These are phyloP conservation scores for Psilopogon haemacephalus DNA, from an alignment of 2,113 vertebrate species.

Conservation along the genomic window DNA sequence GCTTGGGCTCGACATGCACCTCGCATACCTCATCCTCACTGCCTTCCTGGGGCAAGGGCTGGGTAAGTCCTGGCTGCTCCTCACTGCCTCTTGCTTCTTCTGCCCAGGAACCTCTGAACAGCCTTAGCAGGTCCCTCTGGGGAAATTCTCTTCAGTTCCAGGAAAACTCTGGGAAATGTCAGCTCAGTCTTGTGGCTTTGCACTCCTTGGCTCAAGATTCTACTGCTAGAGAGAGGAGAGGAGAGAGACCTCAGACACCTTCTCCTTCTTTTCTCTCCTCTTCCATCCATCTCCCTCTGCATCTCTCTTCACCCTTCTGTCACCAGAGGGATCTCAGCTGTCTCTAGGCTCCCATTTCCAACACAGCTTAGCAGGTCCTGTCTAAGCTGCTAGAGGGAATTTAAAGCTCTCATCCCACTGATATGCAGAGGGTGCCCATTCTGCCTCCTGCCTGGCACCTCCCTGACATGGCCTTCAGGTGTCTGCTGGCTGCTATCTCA, in stretches of 20 bases:
- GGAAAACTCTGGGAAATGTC: rapidly evolving
- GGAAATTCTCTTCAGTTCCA: rapidly evolving
- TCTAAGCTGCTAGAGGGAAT: rapidly evolving
- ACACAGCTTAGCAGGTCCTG: rapidly evolving
- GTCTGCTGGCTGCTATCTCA: not conserved
- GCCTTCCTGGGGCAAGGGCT: not conserved
- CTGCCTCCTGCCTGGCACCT: no score
- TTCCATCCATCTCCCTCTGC: rapidly evolving
- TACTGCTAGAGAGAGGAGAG: rapidly evolving
- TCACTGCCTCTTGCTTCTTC: rapidly evolving
- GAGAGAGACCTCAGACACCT: rapidly evolving
- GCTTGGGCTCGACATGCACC: not conserved
- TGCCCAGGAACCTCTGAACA: not conserved
- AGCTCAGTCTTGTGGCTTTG: not conserved
- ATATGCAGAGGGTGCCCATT: no score
- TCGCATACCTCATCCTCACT: rapidly evolving
- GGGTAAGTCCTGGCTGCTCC: not conserved
- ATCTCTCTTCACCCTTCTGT: no score
- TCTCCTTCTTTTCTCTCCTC: rapidly evolving
- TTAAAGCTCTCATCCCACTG: not conserved
- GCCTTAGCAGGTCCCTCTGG: rapidly evolving
- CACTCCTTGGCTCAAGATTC: rapidly evolving
- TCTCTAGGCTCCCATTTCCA: no score
- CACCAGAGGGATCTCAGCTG: not conserved
- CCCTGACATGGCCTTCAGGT: no score